A percentile compares a stretch with the other conserved stretches of the same genome.
Conservation (phyloP, 2,888 invertebrate genomes). For the Rhagonycha lutea region DNA sequence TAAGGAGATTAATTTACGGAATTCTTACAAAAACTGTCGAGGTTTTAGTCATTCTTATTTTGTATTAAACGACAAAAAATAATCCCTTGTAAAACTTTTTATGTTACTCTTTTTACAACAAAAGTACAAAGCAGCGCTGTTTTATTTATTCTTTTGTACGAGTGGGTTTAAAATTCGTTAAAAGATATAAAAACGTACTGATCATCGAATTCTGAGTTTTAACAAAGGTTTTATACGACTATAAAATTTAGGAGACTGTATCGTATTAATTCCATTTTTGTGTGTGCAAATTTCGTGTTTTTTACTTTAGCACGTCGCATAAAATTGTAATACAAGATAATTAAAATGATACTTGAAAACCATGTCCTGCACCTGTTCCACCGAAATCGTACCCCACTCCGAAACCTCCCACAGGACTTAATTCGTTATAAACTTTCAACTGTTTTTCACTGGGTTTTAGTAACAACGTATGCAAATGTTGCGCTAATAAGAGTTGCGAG, state of each 20-base stretch:
- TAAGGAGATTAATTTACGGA: background rate
- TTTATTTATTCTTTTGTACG: background rate
- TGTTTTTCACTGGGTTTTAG: background rate
- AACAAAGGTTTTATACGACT: background rate
- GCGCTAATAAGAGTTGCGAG: constrained; percentile 21
- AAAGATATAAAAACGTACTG: background rate
- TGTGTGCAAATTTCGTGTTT: background rate
- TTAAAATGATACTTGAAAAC: constrained; percentile 37
- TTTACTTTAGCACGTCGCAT: background rate
- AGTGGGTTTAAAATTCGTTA: background rate
- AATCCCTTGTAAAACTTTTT: background rate
- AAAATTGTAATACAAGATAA: background rate
- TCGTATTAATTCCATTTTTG: background rate
- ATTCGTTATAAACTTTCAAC: background rate
- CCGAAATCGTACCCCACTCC: constrained; percentile 37
- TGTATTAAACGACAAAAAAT: background rate
- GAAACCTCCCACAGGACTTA: constrained; percentile 37
- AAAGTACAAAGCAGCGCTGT: background rate
- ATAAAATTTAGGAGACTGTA: background rate
- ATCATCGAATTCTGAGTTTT: background rate
- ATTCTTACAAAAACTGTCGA: background rate
- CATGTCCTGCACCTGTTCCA: constrained; percentile 41
- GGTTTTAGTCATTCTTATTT: background rate
- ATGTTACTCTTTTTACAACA: background rate
- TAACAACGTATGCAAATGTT: constrained; percentile 26